These are phyloP conservation scores for Nymphalis io DNA, from an alignment of 1,140 invertebrate genomes.

Conservation along the genomic window DNA sequence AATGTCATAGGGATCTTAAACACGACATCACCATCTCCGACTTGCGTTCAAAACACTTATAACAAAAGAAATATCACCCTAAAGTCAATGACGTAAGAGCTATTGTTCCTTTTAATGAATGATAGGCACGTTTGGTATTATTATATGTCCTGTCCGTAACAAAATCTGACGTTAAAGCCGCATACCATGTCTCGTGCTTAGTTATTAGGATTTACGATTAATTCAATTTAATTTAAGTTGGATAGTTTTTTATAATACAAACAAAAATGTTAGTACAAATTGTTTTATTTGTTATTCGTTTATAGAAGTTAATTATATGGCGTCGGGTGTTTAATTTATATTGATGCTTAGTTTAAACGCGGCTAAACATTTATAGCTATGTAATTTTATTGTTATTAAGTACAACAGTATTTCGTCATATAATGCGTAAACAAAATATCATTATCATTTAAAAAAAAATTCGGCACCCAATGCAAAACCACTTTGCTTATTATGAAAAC, in stretches of 20 bases:
- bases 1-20: conserved; percentile 73
- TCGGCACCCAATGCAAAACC: too few species aligned
- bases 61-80: conserved; percentile 32
- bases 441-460: too few species aligned
- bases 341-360: conserved; percentile 38
- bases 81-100: conserved; percentile 25
- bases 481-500: too few species aligned
- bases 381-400: conserved; percentile 49
- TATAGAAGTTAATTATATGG: conserved; percentile 69
- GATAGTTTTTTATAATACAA: conserved; percentile 69
- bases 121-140: conserved; percentile 43
- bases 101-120: conserved; percentile 3
- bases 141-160: conserved; percentile 67
- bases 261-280: conserved; percentile 66
- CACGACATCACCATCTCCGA: conserved; percentile 52
- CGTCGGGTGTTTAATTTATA: conserved; percentile 59
- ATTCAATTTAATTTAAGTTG: conserved; percentile 67
- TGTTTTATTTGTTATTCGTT: conserved; percentile 75
- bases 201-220: conserved; percentile 73
- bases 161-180: conserved; percentile 72
- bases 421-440: too few species aligned
- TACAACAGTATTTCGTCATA: too few species aligned
- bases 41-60: conserved; percentile 21
- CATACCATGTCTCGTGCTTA: conserved; percentile 58
- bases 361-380: conserved; percentile 56